Base-by-base conservation (phyloP, 2,797 vertebrate genomes). In the Malurus leucopterus region DNA sequence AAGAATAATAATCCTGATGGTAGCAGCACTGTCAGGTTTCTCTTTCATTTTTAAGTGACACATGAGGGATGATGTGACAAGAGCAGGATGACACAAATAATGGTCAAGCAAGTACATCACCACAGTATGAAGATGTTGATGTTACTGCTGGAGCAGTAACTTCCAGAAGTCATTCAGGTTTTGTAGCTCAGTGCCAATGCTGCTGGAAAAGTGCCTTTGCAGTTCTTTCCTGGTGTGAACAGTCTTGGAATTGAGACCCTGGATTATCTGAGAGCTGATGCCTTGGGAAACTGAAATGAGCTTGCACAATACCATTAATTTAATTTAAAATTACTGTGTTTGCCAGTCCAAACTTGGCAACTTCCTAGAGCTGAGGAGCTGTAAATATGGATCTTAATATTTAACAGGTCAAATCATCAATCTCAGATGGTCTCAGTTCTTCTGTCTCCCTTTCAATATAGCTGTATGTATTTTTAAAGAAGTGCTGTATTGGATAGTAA, bases 351-450 rank as follows among this genome's bases (percentile, higher is more conserved):
- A 69, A 55, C 4, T 47, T 71, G 32, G 0, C 26, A 12, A 86
- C 26, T 71, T 89, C 70, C 68, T 70, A 30, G 18, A 77, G 64
- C 64, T 46, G 71, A 58, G 70, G 68, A 93, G 68, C 76, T 93
- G 95, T 95, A 96, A 96, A 97, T 96, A 96, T 15, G 57, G 79
- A 77, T 93, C 96, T 97, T 93, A 97, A 97, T 97, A 97, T 96
- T 97, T 97, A 96, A 96, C 91, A 86, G 77, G 79, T 70, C 14
- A 16, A 64, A 57, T 93, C 81, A 95, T 97, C 91, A 82, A 71
- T 97, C 95, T 96, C 70, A 24, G 7, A 11, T 82, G 86, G 83
- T 85, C 91, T 84, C 89, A 89, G 1, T 93, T 93, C 93, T 74
- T 79, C 87, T 84, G 26, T 93, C 95, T 84, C 46, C 2, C 76